phyloP scores from a whole-genome alignment of 2,888 invertebrate genomes.

The Crematogaster levior region DNA sequence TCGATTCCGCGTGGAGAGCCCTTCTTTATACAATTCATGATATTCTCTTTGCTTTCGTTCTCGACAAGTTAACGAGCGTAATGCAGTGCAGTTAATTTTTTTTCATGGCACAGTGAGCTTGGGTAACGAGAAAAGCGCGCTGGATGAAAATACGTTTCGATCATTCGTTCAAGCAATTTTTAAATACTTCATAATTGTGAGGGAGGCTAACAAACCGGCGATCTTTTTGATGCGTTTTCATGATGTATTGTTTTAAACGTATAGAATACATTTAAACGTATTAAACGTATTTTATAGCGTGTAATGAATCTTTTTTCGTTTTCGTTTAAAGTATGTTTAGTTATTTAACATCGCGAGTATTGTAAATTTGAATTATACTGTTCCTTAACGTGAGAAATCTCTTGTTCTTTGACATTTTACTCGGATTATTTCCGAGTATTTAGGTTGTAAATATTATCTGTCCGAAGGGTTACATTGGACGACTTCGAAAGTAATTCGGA shows the following conservation, averaged over 20 bases:
- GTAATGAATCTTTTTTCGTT: too few relatives aligned
- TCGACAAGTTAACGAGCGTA: slow-evolving; percentile 62
- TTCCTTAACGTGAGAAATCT: neutral
- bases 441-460: neutral
- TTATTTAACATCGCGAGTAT: neutral
- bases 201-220: neutral
- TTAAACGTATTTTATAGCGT: too few relatives aligned
- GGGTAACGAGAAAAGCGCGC: neutral
- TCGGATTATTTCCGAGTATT: neutral
- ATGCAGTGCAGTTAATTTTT: slow-evolving; percentile 49
- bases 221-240: too few relatives aligned
- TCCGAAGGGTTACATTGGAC: neutral
- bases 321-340: too few relatives aligned
- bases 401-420: neutral
- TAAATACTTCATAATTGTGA: slow-evolving; percentile 16
- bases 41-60: slow-evolving; percentile 54
- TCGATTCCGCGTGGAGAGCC: slow-evolving; percentile 67
- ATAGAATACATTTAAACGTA: too few relatives aligned
- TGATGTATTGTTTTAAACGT: too few relatives aligned
- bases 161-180: neutral
- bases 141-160: neutral
- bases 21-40: slow-evolving; percentile 52
- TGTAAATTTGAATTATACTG: neutral
- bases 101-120: slow-evolving; percentile 1
- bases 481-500: neutral